Evolutionary conservation across 2,113 vertebrate species (phyloP), one percentile per base, ranked within the genome.

Genomic region (Cyanocitta stelleri): DNA sequence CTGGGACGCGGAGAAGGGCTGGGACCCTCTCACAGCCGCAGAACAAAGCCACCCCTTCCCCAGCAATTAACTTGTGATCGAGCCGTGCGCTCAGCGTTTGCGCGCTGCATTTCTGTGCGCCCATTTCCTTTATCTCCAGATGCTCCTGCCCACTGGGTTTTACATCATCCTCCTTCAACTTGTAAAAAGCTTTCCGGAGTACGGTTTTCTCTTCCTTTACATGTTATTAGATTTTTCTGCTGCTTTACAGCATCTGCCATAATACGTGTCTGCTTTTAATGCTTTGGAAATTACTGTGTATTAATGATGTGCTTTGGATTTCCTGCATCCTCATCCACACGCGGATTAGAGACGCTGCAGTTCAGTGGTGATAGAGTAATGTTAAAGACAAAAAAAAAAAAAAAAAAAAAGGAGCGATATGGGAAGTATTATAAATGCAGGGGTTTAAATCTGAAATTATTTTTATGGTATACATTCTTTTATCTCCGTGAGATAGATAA

Each of bases 81-180:
- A 81, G 74, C 35, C 13, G 44, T 3, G 64, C 8, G 0, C 69
- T 37, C 68, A 7, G 51, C 39, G 1, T 9, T 67, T n/a, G 51
- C 27, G 13, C 0, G 0, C 59, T 12, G 49, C 54, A 3, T 27
- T 49, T 32, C 58, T 32, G 1, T 0, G 2, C 1, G 6, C 22
- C 13, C 9, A 4, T 17, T 11, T 15, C 1, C 23, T 62, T 41
- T 1, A 23, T 9, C 3, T 2, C n/a, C 88, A 69, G 62, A 7
- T 33, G 49, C 37, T 78, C 43, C 72, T 87, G 37, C 68, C 59
- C 3, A 0, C 37, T 80, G 58, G 23, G 29, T 68, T 85, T 85
- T 29, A 39, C 63, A 56, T 49, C 71, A 54, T 30, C 33, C 32
- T 66, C 11, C 52, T 75, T 30, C 64, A 43, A 51, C 63, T 73